Base-by-base conservation (phyloP, 1,140 invertebrate species). In the Radopholus similis region DNA sequence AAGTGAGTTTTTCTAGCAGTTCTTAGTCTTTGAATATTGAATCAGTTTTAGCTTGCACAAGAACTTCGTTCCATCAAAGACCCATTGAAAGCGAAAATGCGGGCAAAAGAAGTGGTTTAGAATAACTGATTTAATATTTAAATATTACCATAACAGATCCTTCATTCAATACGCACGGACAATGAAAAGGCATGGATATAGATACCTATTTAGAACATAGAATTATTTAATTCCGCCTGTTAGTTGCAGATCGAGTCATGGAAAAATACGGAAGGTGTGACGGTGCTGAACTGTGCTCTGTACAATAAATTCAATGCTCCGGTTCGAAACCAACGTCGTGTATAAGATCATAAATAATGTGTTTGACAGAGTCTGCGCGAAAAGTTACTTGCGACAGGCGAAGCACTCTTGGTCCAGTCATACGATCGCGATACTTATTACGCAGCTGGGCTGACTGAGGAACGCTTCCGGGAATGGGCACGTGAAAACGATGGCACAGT, bases 371-470 rank as follows among this genome's bases (percentile, higher is more conserved):
- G 72, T 4, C 23, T 76, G 56, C 35, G 59, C 6, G 38, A 78
- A 11, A 55, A 76, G 40, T 59, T 76, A 13, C 15, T 75, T 6
- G 64, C 38, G 3, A 76, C 74, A 28, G 65, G 54, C 0, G 76
- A 76, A 34, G 51, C 69, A 18, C 4, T 76, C 34, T 42, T 76
- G 15, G 70, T 64, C 15, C 74, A 76, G 18, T 37, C 68, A 6
- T 73, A 76, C 38, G 59, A 65, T 11, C 34, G 56, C 2, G 74
- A 76, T 32, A 57, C 70, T 23, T 68, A 75, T 23, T 76, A 55
- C n/a, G 74, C 73, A 9, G 26, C 26, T 28, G 74, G 74, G 0
- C 44, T 66, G 53, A 58, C 30, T 37, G 37, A 59, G n/a, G 53
- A 72, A n/a, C 42, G 44, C 2, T 53, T 78, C 2, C 30, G 44